These are phyloP conservation scores for Avahi laniger DNA, from an alignment of 2,797 vertebrate genomes.

Conservation along the genomic window DNA sequence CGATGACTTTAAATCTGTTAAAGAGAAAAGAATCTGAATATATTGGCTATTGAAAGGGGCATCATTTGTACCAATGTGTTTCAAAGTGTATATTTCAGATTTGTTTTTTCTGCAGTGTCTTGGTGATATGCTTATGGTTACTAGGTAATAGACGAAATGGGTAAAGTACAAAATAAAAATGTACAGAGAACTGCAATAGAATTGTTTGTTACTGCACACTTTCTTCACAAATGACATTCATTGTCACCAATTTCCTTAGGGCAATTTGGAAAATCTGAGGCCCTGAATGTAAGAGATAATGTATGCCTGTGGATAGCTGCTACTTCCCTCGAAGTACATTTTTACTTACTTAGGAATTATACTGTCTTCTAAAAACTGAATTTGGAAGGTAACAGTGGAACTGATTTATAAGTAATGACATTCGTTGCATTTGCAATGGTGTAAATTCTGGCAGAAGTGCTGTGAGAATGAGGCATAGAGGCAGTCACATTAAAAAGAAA, in stretches of 20 bases:
- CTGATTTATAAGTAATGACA: conserved; percentile 8
- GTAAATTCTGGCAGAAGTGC: not conserved
- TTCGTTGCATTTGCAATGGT: not conserved
- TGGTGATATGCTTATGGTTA: conserved; percentile 1
- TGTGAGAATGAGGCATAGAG: not conserved
- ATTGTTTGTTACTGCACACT: conserved; percentile 23
- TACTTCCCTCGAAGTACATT: not conserved
- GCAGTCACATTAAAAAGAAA: not conserved
- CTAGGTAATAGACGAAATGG: not conserved
- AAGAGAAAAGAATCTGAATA: conserved; percentile 19
- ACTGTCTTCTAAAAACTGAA: not conserved
- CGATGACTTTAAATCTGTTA: conserved; percentile 6
- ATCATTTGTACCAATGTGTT: conserved; percentile 25
- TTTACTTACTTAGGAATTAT: not conserved
- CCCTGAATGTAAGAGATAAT: conserved; percentile 5
- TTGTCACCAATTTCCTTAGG: not conserved
- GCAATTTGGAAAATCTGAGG: conserved; percentile 18
- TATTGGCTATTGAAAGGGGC: not conserved
- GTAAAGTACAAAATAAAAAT: not conserved
- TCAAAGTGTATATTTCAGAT: not conserved
- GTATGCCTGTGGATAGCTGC: not conserved
- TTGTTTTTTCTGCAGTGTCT: conserved; percentile 45
- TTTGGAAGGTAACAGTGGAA: not conserved
- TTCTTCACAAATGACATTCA: not conserved
- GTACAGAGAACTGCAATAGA: not conserved